Evolutionary conservation across 2,797 vertebrate genomes (phyloP).

Genomic region (Amblyraja radiata): DNA sequence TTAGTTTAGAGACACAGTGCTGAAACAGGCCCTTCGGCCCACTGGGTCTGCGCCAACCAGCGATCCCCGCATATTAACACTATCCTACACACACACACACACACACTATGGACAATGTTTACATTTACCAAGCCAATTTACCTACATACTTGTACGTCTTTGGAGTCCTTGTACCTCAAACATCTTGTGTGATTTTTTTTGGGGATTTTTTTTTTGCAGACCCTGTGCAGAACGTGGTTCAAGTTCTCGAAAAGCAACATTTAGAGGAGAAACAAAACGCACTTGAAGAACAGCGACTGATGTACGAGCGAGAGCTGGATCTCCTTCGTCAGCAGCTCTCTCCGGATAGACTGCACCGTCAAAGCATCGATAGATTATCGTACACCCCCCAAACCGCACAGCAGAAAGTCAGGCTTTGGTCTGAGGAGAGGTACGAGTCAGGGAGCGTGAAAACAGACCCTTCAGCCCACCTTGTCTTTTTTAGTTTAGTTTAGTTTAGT

Average conservation of each 20-base stretch:
- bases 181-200: not conserved
- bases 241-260: constrained; percentile 92
- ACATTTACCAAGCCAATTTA: too few relatives aligned
- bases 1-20: too few relatives aligned
- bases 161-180: too few relatives aligned
- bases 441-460: too few relatives aligned
- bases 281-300: constrained; percentile 87
- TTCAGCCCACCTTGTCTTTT: too few relatives aligned
- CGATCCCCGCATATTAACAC: too few relatives aligned
- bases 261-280: constrained; percentile 87
- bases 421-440: constrained; percentile 75
- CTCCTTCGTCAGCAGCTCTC: constrained; percentile 87
- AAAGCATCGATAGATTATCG: constrained; percentile 67
- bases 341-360: constrained; percentile 77
- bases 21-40: too few relatives aligned
- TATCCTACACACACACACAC: too few relatives aligned
- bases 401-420: constrained; percentile 82
- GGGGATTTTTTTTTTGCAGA: constrained; percentile 52
- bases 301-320: constrained; percentile 91
- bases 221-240: constrained; percentile 90
- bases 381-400: constrained; percentile 71
- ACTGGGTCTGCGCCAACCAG: too few relatives aligned
- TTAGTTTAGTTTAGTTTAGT: too few relatives aligned
- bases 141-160: too few relatives aligned
- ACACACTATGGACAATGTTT: too few relatives aligned